A percentile compares a stretch with the other conserved stretches of the same genome.
These are phyloP conservation scores for Tiliacea aurago DNA, from an alignment of 2,888 invertebrate species.

Conservation along the genomic window DNA sequence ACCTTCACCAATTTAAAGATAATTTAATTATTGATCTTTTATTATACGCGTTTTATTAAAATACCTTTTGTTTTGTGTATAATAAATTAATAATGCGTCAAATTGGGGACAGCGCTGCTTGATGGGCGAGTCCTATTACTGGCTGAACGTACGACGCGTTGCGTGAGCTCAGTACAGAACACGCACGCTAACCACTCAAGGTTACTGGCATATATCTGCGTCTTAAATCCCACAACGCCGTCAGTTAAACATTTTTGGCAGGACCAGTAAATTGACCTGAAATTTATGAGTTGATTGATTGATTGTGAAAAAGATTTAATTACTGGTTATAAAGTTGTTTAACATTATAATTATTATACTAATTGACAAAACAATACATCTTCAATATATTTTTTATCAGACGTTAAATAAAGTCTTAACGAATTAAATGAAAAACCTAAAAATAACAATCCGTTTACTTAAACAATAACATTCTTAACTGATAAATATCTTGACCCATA, in stretches of 20 bases:
- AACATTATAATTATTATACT: not conserved
- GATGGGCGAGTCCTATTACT: too few species aligned
- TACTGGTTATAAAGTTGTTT: not conserved
- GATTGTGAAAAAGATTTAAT: not conserved
- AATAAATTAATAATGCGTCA: too few species aligned
- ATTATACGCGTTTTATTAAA: too few species aligned
- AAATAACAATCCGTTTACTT: not conserved
- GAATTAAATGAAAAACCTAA: not conserved
- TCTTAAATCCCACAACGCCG: not conserved
- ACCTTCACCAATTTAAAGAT: too few species aligned
- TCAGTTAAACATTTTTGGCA: not conserved
- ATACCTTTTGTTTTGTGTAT: too few species aligned
- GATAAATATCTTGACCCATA: conserved; percentile 42
- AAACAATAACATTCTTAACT: conserved; percentile 40
- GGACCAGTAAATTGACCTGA: not conserved
- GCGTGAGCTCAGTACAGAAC: too few species aligned
- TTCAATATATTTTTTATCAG: not conserved
- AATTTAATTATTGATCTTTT: too few species aligned
- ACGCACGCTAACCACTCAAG: too few species aligned
- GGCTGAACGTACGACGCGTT: too few species aligned
- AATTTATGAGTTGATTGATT: not conserved
- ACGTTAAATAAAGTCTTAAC: not conserved
- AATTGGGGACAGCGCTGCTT: too few species aligned
- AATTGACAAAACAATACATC: not conserved
- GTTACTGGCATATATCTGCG: too few species aligned